Conservation (phyloP, 2,113 vertebrate species). For the Eubucco bourcierii region DNA sequence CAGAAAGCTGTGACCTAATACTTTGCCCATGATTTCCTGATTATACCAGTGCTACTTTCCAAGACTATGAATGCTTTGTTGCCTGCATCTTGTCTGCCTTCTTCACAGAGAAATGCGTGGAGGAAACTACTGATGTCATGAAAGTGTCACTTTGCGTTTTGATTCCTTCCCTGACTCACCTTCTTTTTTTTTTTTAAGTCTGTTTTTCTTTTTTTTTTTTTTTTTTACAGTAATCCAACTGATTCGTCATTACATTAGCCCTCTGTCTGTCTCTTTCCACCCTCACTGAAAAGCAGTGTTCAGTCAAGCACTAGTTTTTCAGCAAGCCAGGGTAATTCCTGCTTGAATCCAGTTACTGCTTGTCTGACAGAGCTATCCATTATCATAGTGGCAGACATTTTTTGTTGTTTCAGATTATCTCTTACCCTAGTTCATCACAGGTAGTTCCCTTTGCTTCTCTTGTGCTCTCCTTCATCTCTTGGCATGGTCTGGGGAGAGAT, state of each 20-base stretch:
- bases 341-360: background rate
- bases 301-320: background rate
- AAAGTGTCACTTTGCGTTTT: background rate
- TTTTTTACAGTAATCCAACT: background rate
- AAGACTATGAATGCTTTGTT: background rate
- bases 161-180: accelerated
- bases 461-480: background rate
- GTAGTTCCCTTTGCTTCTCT: background rate
- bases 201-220: background rate
- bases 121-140: background rate
- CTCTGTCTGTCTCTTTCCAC: background rate
- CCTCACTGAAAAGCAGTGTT: background rate
- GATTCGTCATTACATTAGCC: background rate
- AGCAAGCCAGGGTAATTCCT: background rate
- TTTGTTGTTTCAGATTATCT: background rate
- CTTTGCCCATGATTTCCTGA: background rate
- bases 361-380: background rate
- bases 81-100: background rate
- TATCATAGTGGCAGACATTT: background rate
- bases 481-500: background rate
- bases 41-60: background rate
- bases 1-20: background rate
- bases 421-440: background rate
- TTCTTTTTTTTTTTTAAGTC: too few species aligned
- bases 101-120: background rate